Percentiles rank a stretch among this genome's conserved stretches.
Conservation (phyloP, 1,140 invertebrate genomes). For the Lepidurus arcticus region DNA sequence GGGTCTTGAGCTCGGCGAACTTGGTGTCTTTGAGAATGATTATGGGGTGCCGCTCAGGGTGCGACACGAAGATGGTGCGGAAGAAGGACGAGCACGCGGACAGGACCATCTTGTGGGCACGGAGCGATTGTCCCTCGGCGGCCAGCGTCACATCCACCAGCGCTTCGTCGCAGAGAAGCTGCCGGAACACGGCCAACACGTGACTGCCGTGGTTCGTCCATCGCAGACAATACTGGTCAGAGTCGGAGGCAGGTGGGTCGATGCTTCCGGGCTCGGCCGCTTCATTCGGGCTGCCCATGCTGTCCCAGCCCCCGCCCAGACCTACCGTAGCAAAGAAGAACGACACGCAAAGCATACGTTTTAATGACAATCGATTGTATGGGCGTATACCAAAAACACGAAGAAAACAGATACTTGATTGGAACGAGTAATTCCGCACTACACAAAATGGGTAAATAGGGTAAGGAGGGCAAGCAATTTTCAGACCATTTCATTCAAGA, state of each 20-base stretch:
- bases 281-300: conserved; percentile 37
- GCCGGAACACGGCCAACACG: conserved; percentile 42
- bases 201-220: conserved; percentile 45
- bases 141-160: conserved; percentile 91
- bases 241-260: conserved; percentile 27
- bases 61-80: conserved; percentile 65
- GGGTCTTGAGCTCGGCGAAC: conserved; percentile 77
- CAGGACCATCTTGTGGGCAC: conserved; percentile 90
- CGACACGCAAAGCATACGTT: neutral
- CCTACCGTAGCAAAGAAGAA: conserved; percentile 4
- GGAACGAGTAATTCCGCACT: too few species aligned
- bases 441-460: too few species aligned
- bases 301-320: conserved; percentile 35
- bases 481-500: too few species aligned
- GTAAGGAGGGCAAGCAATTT: too few species aligned
- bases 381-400: too few species aligned
- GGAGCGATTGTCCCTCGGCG: conserved; percentile 86
- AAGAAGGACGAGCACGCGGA: conserved; percentile 93
- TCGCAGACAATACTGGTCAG: conserved; percentile 44
- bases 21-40: conserved; percentile 89
- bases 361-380: too few species aligned
- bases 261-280: conserved; percentile 35
- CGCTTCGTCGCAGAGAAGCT: conserved; percentile 74
- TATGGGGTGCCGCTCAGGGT: conserved; percentile 80
- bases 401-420: too few species aligned